Evolutionary conservation across 2,888 invertebrate species (phyloP).

Genomic region (Hecatera dysodea): DNA sequence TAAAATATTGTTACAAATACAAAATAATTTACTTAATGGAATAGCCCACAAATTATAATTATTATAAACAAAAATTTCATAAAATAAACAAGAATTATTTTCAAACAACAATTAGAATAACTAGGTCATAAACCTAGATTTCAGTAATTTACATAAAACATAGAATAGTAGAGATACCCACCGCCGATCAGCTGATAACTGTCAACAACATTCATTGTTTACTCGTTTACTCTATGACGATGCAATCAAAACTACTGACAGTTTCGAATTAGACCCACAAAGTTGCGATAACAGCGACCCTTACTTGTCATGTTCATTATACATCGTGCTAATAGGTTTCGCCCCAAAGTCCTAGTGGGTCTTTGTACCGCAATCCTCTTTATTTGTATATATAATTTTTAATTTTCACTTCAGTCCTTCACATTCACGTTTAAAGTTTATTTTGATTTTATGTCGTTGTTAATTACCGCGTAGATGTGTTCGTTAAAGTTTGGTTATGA

Average conservation of each 20-base stretch:
- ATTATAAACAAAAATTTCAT: slow-evolving; percentile 12
- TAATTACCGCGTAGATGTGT: slow-evolving; percentile 47
- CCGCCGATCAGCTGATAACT: slow-evolving; percentile 69
- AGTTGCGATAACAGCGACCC: slow-evolving; percentile 62
- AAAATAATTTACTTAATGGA: slow-evolving; percentile 21
- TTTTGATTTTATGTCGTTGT: slow-evolving; percentile 26
- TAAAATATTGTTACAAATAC: slow-evolving; percentile 16
- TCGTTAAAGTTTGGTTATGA: slow-evolving; percentile 73
- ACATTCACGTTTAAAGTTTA: slow-evolving; percentile 59
- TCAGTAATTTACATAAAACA: slow-evolving; percentile 12
- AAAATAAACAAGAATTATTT: slow-evolving; percentile 13
- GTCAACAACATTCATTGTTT: slow-evolving; percentile 67
- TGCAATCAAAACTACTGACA: slow-evolving; percentile 66
- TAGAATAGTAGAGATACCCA: slow-evolving; percentile 57
- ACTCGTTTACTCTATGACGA: slow-evolving; percentile 54
- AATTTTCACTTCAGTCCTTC: slow-evolving; percentile 61
- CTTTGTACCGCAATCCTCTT: slow-evolving; percentile 43
- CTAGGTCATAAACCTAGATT: slow-evolving; percentile 4
- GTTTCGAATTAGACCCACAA: slow-evolving; percentile 60
- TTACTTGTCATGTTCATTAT: slow-evolving; percentile 66
- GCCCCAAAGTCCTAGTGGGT: slow-evolving; percentile 44
- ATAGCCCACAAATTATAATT: slow-evolving; percentile 7
- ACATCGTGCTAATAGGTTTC: slow-evolving; percentile 62
- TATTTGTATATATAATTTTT: slow-evolving; percentile 14
- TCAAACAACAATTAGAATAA: background rate